Base-by-base conservation (phyloP, 2,888 invertebrate species). In the Aphidoletes aphidimyza region DNA sequence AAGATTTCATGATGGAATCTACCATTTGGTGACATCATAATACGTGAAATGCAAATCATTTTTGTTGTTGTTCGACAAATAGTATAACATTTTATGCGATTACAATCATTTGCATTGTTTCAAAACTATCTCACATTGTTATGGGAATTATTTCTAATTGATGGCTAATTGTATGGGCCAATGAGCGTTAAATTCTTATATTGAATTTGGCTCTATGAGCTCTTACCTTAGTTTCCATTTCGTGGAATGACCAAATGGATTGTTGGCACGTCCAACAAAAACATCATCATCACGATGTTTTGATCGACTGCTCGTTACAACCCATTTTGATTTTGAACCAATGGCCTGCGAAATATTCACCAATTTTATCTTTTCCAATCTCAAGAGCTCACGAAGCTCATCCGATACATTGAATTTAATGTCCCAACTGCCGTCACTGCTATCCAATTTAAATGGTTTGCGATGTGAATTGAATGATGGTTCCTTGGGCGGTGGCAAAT, bases 211-310 rank as follows among this genome's bases (percentile, higher is more conserved):
- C n/a, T n/a, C n/a, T 8, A 39, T 47, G 17, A 47, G 17, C 9
- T 30, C 37, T 86, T 86, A 88, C 89, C 86, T 88, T 1, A 87
- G 85, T 34, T 87, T 86, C 90, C 90, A 90, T 84, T 88, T 89
- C 85, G 89, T 89, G 47, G 90, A 90, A 86, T 88, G 88, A 0
- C 90, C 90, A 85, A 90, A 90, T 0, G 90, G 90, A 87, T 90
- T 88, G 85, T 90, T 90, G 3, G 88, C 89, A 49, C 90, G 86
- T 0, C 88, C 89, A 83, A 90, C 87, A 54, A 89, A 90, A 17
- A 90, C 87, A 85, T 89, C 88, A 17, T 85, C 83, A 84, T 87
- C 86, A 6, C 81, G 84, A 85, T 87, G 87, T 0, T 59, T 54
- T 6, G 49, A 47, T 45, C 86, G 83, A 26, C 45, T 85, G 8